These are phyloP conservation scores for Acyrthosiphon pisum DNA, from an alignment of 1,140 invertebrate genomes.

Conservation along the genomic window DNA sequence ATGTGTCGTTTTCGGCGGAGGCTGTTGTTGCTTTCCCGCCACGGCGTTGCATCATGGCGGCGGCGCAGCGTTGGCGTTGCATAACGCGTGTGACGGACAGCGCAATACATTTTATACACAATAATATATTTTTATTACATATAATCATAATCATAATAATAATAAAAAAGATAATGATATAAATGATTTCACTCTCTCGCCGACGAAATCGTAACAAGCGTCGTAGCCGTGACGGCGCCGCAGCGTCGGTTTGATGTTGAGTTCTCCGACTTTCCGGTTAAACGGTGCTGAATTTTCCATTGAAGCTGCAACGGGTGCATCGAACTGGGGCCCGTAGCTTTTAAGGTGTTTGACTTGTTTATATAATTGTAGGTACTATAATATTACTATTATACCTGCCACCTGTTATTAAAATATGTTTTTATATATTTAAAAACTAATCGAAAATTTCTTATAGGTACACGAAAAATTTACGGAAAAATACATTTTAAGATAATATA, in stretches of 20 bases:
- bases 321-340: fast-evolving
- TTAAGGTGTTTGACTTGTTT: neutral
- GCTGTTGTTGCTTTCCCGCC: conserved; percentile 2
- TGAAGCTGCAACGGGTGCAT: neutral
- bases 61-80: neutral
- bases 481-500: too few species aligned
- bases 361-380: too few species aligned
- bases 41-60: neutral
- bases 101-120: neutral
- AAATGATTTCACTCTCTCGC: conserved; percentile 28
- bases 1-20: conserved; percentile 9
- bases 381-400: neutral
- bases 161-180: neutral
- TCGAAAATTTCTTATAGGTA: neutral
- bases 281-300: too few species aligned
- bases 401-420: neutral
- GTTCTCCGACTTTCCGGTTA: neutral
- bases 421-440: neutral
- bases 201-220: conserved; percentile 16
- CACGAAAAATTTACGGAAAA: neutral
- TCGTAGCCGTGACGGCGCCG: neutral
- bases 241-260: neutral
- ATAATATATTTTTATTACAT: conserved; percentile 2
- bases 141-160: neutral
- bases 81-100: neutral